Evolutionary conservation across 2,797 vertebrate genomes (phyloP), one percentile per base, ranked within the genome.

Genomic region (Sebastes taczanowskii): DNA sequence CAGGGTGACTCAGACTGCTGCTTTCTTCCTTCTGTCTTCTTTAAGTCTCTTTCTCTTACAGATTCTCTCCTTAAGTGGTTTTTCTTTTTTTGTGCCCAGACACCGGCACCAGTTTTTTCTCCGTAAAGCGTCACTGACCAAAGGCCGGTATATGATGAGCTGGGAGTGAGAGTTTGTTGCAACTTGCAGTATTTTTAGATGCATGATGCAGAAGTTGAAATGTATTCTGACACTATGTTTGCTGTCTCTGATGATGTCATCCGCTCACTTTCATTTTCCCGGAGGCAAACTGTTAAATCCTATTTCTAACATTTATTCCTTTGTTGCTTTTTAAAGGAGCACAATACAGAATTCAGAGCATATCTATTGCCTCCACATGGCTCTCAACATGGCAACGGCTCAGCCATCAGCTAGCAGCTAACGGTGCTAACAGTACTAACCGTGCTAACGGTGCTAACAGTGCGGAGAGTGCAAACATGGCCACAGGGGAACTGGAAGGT

Each of bases 1-100:
- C 16, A 5, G 23, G 20, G 59, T 80, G 71, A 83, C 53, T 81
- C 78, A 80, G 42, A 23, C 60, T 18, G 14, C 5, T 18, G 38
- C 16, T 60, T 35, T 35, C 27, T 49, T 73, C 23, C n/a, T 34
- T 77, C 30, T 22, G 1, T 25, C 32, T 61, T 46, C 38, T 38
- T 64, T n/a, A 55, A 35, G 29, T 4, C 63, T 22, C 20, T 14
- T 23, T 46, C 22, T 63, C 46, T 22, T 10, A 53, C 8, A 71
- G 23, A 49, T 63, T 62, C 29, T 74, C 38, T 25, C 4, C 18
- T 46, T 22, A 23, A 29, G 35, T 59, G 13, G 4, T 71, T 58
- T 42, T 46, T 18, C 16, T 71, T 63, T 46, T 46, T 46, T 46
- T 18, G 42, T 46, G 42, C 16, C 42, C 16, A 46, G 42, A 18